Evolutionary conservation across 2,888 invertebrate genomes (phyloP).

Genomic region (Nomada hirtipes): DNA sequence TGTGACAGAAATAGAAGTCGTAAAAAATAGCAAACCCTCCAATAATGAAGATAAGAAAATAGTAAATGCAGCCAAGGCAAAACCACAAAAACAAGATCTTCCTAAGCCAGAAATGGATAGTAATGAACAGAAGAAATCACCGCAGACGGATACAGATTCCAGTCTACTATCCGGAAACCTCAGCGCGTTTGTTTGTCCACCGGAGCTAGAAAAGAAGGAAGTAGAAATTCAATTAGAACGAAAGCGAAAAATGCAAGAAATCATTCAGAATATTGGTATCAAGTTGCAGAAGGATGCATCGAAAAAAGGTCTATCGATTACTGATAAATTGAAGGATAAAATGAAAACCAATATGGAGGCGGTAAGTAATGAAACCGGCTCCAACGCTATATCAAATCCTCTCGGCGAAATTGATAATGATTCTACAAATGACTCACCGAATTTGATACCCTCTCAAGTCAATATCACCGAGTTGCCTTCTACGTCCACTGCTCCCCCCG

Average conservation of each 20-base stretch:
- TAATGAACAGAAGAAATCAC: conserved; percentile 13
- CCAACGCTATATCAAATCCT: background rate
- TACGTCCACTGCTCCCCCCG: background rate
- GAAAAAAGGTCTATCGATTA: conserved; percentile 79
- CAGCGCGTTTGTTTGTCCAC: conserved; percentile 81
- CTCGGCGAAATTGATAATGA: background rate
- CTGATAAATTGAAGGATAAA: conserved; percentile 80
- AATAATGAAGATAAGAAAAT: background rate
- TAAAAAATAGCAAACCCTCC: background rate
- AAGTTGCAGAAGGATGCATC: conserved; percentile 74
- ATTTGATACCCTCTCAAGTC: background rate
- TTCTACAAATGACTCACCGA: background rate
- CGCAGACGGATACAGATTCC: conserved; percentile 27
- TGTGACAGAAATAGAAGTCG: background rate
- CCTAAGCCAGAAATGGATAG: background rate
- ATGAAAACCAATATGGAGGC: conserved; percentile 73
- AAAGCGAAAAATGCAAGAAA: conserved; percentile 85
- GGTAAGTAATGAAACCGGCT: background rate
- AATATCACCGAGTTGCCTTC: background rate
- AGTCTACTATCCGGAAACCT: conserved; percentile 72
- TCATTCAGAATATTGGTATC: conserved; percentile 80
- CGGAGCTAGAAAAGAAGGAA: conserved; percentile 84
- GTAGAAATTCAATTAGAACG: conserved; percentile 85
- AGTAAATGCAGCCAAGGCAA: background rate
- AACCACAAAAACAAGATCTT: background rate